phyloP scores from a whole-genome alignment of 2,888 invertebrate genomes.

The Empis stercorea region DNA sequence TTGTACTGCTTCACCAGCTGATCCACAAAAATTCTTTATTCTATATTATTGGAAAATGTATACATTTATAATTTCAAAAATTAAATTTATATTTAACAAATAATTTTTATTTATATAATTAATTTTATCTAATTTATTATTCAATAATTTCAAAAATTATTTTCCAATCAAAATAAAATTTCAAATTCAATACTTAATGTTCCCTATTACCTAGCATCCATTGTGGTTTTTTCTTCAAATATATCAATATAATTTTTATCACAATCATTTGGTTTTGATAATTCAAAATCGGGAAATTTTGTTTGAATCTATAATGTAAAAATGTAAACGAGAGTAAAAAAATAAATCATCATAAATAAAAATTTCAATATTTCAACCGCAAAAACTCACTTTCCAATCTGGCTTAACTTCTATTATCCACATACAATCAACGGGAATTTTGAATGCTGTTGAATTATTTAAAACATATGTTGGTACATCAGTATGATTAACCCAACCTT shows the following conservation, averaged over 20 bases:
- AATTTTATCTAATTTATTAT: no score
- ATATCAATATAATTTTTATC: slow-evolving; percentile 63
- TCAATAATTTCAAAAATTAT: no score
- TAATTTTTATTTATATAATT: no score
- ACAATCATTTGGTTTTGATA: slow-evolving; percentile 65
- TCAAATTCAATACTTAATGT: no score
- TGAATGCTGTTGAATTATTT: slow-evolving; percentile 40
- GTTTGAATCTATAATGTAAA: slow-evolving; percentile 47
- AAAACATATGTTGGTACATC: slow-evolving; percentile 44
- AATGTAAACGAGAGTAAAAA: background rate
- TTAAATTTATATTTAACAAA: no score
- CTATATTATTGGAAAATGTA: no score
- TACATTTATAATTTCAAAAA: no score
- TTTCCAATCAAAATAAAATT: no score
- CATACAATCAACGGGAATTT: slow-evolving; percentile 56
- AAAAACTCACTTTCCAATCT: slow-evolving; percentile 46
- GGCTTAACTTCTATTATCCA: slow-evolving; percentile 54
- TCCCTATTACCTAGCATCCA: slow-evolving; percentile 39
- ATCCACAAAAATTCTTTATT: slow-evolving; percentile 68
- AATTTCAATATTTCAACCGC: background rate
- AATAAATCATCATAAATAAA: no score
- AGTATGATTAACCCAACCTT: slow-evolving; percentile 44
- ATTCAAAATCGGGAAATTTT: slow-evolving; percentile 48
- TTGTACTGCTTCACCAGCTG: slow-evolving; percentile 64
- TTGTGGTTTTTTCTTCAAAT: slow-evolving; percentile 50